A percentile compares a stretch with the other conserved stretches of the same genome.
Evolutionary conservation across 2,888 invertebrate genomes (phyloP).

Genomic region (Pherbina coryleti): DNA sequence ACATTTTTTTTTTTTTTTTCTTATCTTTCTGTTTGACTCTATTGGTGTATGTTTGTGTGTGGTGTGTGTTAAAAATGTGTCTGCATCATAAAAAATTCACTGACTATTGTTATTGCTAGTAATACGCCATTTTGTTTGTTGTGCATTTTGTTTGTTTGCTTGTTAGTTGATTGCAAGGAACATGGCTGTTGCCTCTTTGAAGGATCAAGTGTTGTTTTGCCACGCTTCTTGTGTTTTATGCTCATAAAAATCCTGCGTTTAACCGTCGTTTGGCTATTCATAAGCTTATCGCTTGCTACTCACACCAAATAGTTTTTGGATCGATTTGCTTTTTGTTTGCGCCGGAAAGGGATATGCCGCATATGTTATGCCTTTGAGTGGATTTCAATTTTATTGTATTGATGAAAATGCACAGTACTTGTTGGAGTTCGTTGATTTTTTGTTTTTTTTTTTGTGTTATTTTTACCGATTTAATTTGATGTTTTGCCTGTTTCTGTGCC

Average conservation of each 20-base stretch:
- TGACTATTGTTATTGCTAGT: not conserved
- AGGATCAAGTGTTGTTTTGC: not conserved
- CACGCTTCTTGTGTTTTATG: not conserved
- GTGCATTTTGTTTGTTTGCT: not conserved
- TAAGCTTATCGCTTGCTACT: not conserved
- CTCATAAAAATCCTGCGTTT: not conserved
- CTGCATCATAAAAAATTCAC: not conserved
- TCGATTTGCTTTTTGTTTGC: not conserved
- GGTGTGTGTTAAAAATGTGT: not conserved
- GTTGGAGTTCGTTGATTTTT: too few species aligned
- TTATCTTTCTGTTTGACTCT: too few species aligned
- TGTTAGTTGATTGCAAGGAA: not conserved
- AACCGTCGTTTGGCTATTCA: not conserved
- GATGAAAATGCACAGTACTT: too few species aligned
- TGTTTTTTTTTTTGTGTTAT: too few species aligned
- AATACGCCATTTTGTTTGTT: not conserved
- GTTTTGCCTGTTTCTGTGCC: too few species aligned
- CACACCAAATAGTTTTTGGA: not conserved
- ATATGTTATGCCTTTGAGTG: not conserved
- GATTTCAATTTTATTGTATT: conserved; percentile 6
- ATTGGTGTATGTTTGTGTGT: too few species aligned
- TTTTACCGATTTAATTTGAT: too few species aligned
- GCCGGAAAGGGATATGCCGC: not conserved
- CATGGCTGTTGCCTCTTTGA: not conserved
- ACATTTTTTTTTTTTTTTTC: too few species aligned